These are phyloP conservation scores for Megathymus violae DNA, from an alignment of 1,140 invertebrate genomes.

Conservation along the genomic window DNA sequence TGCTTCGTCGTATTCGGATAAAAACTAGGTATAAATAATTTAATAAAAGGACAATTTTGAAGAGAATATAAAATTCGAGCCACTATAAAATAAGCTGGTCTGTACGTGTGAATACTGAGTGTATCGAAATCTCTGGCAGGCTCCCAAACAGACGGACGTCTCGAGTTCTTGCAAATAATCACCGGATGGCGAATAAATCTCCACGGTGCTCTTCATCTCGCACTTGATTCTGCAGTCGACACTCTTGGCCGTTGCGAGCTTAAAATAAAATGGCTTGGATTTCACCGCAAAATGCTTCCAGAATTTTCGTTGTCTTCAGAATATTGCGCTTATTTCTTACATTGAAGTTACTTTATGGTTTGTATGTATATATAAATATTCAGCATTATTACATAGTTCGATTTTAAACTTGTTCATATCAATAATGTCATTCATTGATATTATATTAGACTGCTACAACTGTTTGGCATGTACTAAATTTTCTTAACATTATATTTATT, in stretches of 20 bases:
- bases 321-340: background rate
- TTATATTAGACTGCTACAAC: too few species aligned
- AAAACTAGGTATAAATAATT: too few species aligned
- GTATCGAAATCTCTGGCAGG: conserved; percentile 1
- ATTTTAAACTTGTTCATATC: too few species aligned
- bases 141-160: conserved; percentile 11
- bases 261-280: conserved; percentile 1
- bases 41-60: too few species aligned
- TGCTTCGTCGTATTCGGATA: too few species aligned
- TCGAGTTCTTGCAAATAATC: conserved; percentile 13
- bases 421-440: too few species aligned
- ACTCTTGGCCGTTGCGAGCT: conserved; percentile 3
- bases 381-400: too few species aligned
- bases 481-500: too few species aligned
- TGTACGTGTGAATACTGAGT: background rate
- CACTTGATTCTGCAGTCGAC: conserved; percentile 11
- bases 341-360: background rate
- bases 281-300: background rate
- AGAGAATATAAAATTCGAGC: too few species aligned
- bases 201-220: conserved; percentile 6
- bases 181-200: conserved; percentile 27
- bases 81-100: too few species aligned
- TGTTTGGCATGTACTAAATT: too few species aligned
- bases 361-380: too few species aligned
- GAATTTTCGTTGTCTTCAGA: background rate